Base-by-base conservation (phyloP, 2,113 vertebrate species). In the Embiotoca jacksoni region DNA sequence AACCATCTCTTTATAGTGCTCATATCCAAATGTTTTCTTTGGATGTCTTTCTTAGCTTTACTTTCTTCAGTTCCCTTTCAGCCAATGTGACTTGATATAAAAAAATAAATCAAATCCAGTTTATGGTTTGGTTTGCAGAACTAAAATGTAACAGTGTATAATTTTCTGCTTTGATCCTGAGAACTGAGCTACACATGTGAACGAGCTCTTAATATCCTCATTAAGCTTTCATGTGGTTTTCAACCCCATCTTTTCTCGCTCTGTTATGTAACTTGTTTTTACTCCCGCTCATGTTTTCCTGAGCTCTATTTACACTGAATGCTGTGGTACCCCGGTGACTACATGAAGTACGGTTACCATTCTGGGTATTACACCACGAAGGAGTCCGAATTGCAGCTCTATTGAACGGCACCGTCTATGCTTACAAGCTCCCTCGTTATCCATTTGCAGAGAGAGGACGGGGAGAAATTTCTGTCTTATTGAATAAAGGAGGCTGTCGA, bases 401-500 rank as follows among this genome's bases (percentile, higher is more conserved):
- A 15, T 50, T 30, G 63, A 79, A 32, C 75, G 16, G 37, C 52
- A 36, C 41, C 30, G 0, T 55, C 44, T 23, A 9, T 14, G 46
- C 80, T 75, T 44, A 60, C 77, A 66, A 52, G 50, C 63, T 63
- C 39, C 50, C 73, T 85, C 11, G 49, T 83, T 74, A 75, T 72
- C 69, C 14, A 14, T 81, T 73, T 82, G 57, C 31, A 16, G 44
- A 61, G 69, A 33, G 56, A 76, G 32, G 67, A 77, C 23, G 0
- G 57, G 55, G 79, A 82, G 52, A 73, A 72, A 74, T 89, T 84
- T 69, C 60, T 78, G 67, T 81, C 67, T 72, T 68, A 75, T 80
- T 83, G 72, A 88, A 72, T 80, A 59, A 79, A 74, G 78, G 78
- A 79, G 60, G 72, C 73, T 81, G 83, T 83, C 35, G 37, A 69